Base-by-base conservation (phyloP, 2,888 invertebrate species). In the Coenonympha arcania region DNA sequence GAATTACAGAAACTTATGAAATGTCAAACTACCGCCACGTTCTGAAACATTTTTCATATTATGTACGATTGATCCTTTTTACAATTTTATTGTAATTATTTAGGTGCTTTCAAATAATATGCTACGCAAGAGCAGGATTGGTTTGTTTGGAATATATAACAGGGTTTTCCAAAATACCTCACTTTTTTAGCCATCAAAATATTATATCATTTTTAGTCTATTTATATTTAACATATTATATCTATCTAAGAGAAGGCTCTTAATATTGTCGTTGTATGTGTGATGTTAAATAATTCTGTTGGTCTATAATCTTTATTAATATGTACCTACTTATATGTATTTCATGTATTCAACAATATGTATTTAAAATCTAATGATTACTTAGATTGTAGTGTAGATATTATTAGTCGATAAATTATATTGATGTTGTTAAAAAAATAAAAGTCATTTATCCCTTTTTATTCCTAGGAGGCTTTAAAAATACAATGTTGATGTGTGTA, bases 391-490 rank as follows among this genome's bases (percentile, higher is more conserved):
- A 13, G 16, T 13, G 18, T 18, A 18, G 6, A 24, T 39, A 18
- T 22, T 6, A 13, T 26, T 18, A 26, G 20, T 20, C 6, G 13
- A 28, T 18, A 41, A n/a, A 18, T 28, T 18, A 28, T 41, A 41
- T 28, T 28, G 28, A 28, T 41, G 19, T 28, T 18, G n/a, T 18
- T 41, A 4, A 11, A 24, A 28, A 8, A 18, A 19, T 11, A 30
- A 28, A 28, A 30, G 41, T 28, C 18, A 41, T 41, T n/a, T 41
- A 19, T 41, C 28, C 41, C 26, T 41, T 41, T 41, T 18, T 5
- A 41, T 41, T 41, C 41, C 28, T 41, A 28, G 28, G 41, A 26
- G 41, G 41, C 41, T 41, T 41, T 41, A 41, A 41, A 16, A 28
- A 26, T 15, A 16, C 11, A 9, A 41, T 26, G 11, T 18, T 2